Percentiles rank a stretch among this genome's conserved stretches.
Conservation (phyloP, 2,797 vertebrate genomes). For the Xyrichtys novacula region DNA sequence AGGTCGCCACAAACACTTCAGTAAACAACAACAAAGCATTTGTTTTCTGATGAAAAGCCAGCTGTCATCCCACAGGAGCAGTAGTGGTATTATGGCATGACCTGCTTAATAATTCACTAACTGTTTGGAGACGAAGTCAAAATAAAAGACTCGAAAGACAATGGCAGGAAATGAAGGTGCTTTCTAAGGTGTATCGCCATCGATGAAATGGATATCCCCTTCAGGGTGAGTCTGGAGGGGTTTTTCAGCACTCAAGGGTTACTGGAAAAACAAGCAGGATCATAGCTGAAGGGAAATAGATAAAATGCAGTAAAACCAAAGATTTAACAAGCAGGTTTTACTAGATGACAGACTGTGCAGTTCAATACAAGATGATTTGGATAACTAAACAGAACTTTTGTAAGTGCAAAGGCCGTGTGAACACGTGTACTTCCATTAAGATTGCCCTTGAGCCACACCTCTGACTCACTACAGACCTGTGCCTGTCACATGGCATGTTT, state of each 20-base stretch:
- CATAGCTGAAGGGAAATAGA: background rate
- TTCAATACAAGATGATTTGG: background rate
- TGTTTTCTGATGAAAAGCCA: constrained; percentile 55
- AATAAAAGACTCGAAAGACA: background rate
- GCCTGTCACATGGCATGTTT: background rate
- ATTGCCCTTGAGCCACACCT: constrained; percentile 22
- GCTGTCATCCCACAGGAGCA: constrained; percentile 20
- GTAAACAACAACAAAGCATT: constrained; percentile 37
- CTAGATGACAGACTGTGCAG: background rate
- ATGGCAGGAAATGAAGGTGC: background rate
- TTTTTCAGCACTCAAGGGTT: background rate
- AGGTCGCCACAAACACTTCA: constrained; percentile 5
- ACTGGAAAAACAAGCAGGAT: background rate
- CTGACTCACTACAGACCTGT: background rate
- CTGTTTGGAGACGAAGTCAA: constrained; percentile 3
- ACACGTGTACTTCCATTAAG: constrained; percentile 10
- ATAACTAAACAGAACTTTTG: constrained; percentile 13
- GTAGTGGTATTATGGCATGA: constrained; percentile 13
- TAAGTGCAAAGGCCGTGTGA: constrained; percentile 50
- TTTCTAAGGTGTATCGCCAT: background rate
- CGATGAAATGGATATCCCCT: background rate
- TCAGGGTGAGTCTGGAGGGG: background rate
- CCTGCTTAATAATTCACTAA: constrained; percentile 40
- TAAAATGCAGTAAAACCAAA: background rate
- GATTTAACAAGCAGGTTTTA: background rate